Base-by-base conservation (phyloP, 1,140 invertebrate genomes). In the Lutraria rhynchaena region DNA sequence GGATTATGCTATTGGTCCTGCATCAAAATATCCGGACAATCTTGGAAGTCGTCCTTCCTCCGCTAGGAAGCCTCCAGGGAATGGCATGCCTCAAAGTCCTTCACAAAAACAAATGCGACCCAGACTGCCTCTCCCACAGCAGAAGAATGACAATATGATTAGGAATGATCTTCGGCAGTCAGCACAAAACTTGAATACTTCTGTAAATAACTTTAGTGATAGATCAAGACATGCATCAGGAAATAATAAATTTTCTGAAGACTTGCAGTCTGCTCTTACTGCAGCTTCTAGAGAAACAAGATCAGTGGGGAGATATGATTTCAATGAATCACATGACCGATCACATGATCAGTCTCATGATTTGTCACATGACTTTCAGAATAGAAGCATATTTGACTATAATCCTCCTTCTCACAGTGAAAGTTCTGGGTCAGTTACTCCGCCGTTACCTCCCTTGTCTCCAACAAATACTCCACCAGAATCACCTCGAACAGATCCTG, bases 401-500 rank as follows among this genome's bases (percentile, higher is more conserved):
- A 69, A 61, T 17, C 46, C 41, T 17, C 61, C 58, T 9, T 51
- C 70, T 13, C 53, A 61, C 7, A 77, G 75, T 41, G 80, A 82
- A 19, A 84, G 77, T 31, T 73, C 77, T 33, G 69, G 81, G 13
- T 87, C 85, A 22, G 81, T 86, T 17, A 88, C 85, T 15, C 86
- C 88, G 15, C 85, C 86, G n/a, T 81, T 87, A 22, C 85, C 83
- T n/a, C 85, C 86, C n/a, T 67, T 88, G 27, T 87, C 86, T n/a
- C 83, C 85, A 0, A 57, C 73, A 41, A 71, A 58, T 15, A 65
- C 86, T 19, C 82, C 81, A 22, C 83, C 83, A 5, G 73, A 35
- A 3, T 77, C 84, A 51, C 63, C 77, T 19, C 46, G 53, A 29
- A 57, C 76, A 44, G 69, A 84, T 19, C 27, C 75, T n/a, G 27